Evolutionary conservation across 2,797 vertebrate genomes (phyloP).

Genomic region (Emydoidea blandingii): DNA sequence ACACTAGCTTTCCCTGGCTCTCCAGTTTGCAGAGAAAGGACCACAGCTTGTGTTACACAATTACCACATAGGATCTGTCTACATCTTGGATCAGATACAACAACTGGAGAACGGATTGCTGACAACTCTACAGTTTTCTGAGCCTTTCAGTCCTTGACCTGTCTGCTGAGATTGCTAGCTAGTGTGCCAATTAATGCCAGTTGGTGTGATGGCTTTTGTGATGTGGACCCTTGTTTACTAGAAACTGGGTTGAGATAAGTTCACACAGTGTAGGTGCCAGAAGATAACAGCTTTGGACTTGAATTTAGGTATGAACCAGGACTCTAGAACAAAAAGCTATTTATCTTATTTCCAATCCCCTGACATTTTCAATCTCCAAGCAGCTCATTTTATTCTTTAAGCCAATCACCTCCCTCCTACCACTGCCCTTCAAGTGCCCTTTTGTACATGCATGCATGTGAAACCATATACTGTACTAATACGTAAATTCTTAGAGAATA

Average conservation of each 20-base stretch:
- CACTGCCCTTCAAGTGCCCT: not conserved
- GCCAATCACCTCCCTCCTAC: not conserved
- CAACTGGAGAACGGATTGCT: not conserved
- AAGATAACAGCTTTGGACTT: not conserved
- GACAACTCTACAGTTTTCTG: not conserved
- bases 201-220: not conserved
- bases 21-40: not conserved
- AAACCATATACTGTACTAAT: not conserved
- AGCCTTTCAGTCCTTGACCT: not conserved
- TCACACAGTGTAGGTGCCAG: not conserved
- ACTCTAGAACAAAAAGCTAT: not conserved
- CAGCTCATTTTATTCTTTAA: not conserved
- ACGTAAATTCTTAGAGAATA: not conserved
- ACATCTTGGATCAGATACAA: not conserved
- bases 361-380: not conserved
- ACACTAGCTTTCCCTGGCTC: not conserved
- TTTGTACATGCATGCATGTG: not conserved
- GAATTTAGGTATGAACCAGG: not conserved
- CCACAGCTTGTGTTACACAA: not conserved
- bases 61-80: not conserved
- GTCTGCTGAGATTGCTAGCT: not conserved
- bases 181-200: not conserved
- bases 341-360: not conserved
- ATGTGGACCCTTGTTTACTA: not conserved
- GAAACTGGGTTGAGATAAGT: not conserved